phyloP scores from a whole-genome alignment of 2,113 vertebrate genomes.

The Myanophis thanlyinensis region DNA sequence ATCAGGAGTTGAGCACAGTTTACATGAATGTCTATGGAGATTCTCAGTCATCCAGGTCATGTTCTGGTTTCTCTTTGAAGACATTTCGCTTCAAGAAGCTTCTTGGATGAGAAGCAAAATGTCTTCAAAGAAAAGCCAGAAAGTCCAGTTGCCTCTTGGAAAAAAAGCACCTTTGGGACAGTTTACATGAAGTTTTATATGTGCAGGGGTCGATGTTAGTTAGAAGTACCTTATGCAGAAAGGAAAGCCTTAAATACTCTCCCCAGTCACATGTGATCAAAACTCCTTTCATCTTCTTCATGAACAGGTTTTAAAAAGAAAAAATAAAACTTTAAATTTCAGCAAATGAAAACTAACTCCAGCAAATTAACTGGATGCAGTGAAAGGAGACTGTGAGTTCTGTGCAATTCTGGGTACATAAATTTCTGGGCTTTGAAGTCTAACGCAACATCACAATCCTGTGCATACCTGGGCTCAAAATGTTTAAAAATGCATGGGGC shows the following conservation, averaged over 20 bases:
- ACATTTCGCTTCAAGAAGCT: too few species aligned
- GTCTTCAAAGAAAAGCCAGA: too few species aligned
- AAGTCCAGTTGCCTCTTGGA: too few species aligned
- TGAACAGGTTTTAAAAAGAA: background rate
- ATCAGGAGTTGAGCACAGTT: background rate
- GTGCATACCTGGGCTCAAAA: background rate
- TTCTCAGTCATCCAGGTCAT: too few species aligned
- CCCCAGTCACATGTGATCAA: background rate
- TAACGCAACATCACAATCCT: background rate
- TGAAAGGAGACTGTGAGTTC: background rate
- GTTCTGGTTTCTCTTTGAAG: too few species aligned
- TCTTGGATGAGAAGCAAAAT: too few species aligned
- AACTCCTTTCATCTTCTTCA: background rate
- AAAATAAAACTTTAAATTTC: background rate
- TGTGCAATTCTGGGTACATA: background rate
- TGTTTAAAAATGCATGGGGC: background rate
- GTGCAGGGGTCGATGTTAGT: background rate
- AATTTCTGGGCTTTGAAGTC: background rate
- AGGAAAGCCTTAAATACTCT: background rate
- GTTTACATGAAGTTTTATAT: background rate
- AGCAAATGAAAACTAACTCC: background rate
- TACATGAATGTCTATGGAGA: background rate
- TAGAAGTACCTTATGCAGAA: background rate
- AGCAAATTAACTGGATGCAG: background rate
- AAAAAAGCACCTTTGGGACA: too few species aligned